Evolutionary conservation across 2,797 vertebrate genomes (phyloP).

Genomic region (Galaxias olidus): DNA sequence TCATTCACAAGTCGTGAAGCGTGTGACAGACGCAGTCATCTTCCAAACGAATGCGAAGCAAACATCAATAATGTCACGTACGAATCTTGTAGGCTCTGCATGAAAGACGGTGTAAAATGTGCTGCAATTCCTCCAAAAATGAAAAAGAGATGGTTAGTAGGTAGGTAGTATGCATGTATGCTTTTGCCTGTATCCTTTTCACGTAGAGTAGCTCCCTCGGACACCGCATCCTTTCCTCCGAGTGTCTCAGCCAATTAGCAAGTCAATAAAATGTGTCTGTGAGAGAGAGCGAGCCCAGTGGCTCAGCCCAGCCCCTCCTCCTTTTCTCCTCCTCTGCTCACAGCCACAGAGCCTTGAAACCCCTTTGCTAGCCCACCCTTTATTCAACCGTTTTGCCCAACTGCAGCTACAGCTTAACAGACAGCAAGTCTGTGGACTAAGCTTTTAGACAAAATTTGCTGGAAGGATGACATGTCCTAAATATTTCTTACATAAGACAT

Average conservation of each 20-base stretch:
- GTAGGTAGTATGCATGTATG: constrained; percentile 39
- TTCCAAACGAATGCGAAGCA: constrained; percentile 50
- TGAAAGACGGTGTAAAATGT: constrained; percentile 64
- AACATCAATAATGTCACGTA: constrained; percentile 61
- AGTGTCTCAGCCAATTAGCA: constrained; percentile 79
- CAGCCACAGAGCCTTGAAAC: constrained; percentile 57
- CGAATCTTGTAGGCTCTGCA: constrained; percentile 60
- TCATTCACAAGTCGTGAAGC: constrained; percentile 73
- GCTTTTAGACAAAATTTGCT: constrained; percentile 36
- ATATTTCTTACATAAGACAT: constrained; percentile 51
- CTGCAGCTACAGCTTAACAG: constrained; percentile 38
- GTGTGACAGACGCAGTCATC: constrained; percentile 68
- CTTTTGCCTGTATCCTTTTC: constrained; percentile 56
- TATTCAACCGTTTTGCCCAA: constrained; percentile 55
- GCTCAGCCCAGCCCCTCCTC: constrained; percentile 70
- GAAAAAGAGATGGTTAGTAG: constrained; percentile 34
- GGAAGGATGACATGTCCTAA: constrained; percentile 35
- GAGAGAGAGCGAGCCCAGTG: constrained; percentile 71
- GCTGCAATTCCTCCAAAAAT: constrained; percentile 56
- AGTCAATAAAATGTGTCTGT: constrained; percentile 80
- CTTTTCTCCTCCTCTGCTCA: constrained; percentile 43
- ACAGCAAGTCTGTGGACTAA: constrained; percentile 28
- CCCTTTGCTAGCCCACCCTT: constrained; percentile 31
- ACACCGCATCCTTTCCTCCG: constrained; percentile 74
- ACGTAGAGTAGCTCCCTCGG: constrained; percentile 61